Conservation (phyloP, 2,888 invertebrate genomes). For the Tenthredo distinguenda region DNA sequence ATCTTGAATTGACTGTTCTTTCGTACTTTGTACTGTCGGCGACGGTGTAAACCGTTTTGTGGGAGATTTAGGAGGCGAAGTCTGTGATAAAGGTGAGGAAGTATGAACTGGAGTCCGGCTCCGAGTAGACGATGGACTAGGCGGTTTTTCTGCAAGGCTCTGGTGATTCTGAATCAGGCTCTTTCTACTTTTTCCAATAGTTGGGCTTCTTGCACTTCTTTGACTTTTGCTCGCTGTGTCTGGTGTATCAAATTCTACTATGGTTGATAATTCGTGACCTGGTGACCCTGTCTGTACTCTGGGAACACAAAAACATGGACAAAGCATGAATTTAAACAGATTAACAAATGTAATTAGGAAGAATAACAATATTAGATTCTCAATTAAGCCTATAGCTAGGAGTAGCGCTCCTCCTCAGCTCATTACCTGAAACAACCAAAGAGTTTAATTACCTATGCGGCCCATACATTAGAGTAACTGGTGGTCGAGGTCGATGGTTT, state of each 20-base stretch:
- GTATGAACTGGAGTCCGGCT: constrained; percentile 26
- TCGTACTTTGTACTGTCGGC: background rate
- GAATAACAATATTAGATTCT: background rate
- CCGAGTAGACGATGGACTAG: background rate
- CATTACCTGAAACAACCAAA: background rate
- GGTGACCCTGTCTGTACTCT: constrained; percentile 67
- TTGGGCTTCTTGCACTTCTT: constrained; percentile 63
- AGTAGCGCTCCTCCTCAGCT: background rate
- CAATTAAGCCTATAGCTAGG: background rate
- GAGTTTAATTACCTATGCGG: constrained; percentile 65
- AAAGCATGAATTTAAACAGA: background rate
- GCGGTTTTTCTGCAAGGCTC: constrained; percentile 10
- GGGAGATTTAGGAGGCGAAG: constrained; percentile 14
- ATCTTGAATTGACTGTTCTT: background rate
- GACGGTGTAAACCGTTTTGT: background rate
- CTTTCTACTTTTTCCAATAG: constrained; percentile 53
- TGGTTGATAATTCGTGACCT: constrained; percentile 84
- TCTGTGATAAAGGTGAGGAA: background rate
- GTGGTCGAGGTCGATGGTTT: constrained; percentile 67
- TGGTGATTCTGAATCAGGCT: constrained; percentile 23
- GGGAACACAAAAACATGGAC: constrained; percentile 49
- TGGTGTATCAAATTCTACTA: constrained; percentile 85
- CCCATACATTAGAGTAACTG: constrained; percentile 68
- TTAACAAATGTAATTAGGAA: background rate
- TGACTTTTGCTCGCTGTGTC: constrained; percentile 78